These are phyloP conservation scores for Salpingus planirostris DNA, from an alignment of 2,888 invertebrate species.

Conservation along the genomic window DNA sequence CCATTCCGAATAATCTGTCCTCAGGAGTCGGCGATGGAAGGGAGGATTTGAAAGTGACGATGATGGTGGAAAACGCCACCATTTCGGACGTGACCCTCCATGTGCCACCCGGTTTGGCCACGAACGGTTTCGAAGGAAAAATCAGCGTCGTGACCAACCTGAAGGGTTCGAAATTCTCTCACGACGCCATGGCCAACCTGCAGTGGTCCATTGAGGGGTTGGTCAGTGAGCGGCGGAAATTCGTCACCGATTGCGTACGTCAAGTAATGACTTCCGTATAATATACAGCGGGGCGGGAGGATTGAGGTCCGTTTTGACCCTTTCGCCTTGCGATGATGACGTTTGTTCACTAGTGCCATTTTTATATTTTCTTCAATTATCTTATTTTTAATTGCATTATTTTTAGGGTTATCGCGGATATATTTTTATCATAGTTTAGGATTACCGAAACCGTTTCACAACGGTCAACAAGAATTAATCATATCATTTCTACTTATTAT, in stretches of 20 bases:
- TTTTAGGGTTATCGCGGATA: constrained; percentile 9
- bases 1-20: constrained; percentile 49
- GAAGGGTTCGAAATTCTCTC: constrained; percentile 57
- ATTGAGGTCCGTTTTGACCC: constrained; percentile 6
- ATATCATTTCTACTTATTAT: constrained; percentile 29
- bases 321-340: constrained; percentile 4
- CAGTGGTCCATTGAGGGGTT: constrained; percentile 38
- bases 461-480: constrained; percentile 38
- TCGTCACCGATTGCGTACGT: constrained; percentile 54
- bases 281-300: constrained; percentile 19
- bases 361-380: constrained; percentile 5
- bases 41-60: constrained; percentile 51
- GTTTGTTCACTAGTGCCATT: constrained; percentile 9
- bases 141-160: constrained; percentile 54
- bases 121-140: constrained; percentile 53
- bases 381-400: constrained; percentile 4
- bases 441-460: constrained; percentile 15
- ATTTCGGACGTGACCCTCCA: constrained; percentile 57
- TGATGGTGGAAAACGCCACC: constrained; percentile 57
- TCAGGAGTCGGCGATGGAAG: constrained; percentile 36
- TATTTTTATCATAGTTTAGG: constrained; percentile 18
- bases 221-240: constrained; percentile 45
- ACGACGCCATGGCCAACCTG: constrained; percentile 52
- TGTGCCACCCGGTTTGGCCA: constrained; percentile 52
- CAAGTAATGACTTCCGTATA: constrained; percentile 51